A percentile compares a stretch with the other conserved stretches of the same genome.
Evolutionary conservation across 2,888 invertebrate species (phyloP).

Genomic region (Sinodicranocentrus sp.): DNA sequence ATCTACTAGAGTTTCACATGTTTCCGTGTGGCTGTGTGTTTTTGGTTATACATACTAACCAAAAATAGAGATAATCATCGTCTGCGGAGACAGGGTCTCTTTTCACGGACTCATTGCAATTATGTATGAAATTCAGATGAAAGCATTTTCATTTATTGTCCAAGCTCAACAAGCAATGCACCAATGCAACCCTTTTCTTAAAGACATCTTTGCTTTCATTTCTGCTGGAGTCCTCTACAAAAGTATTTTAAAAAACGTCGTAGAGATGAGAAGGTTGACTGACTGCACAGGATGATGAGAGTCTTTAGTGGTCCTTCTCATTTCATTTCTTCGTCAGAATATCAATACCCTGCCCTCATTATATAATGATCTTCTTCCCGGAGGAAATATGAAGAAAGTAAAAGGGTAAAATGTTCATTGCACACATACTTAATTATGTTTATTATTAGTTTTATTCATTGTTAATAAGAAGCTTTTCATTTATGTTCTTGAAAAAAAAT

Average conservation of each 20-base stretch:
- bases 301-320: not conserved
- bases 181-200: conserved; percentile 45
- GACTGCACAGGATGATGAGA: not conserved
- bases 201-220: conserved; percentile 1
- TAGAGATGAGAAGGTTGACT: not conserved
- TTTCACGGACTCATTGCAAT: not conserved
- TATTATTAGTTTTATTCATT: no score
- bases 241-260: not conserved
- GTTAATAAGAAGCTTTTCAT: no score
- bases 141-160: conserved; percentile 17
- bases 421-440: not conserved
- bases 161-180: not conserved
- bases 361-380: conserved; percentile 48
- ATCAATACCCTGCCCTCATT: conserved; percentile 5
- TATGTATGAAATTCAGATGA: not conserved
- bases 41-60: conserved; percentile 30
- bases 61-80: conserved; percentile 43
- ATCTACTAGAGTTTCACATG: conserved; percentile 63
- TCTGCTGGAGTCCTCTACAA: not conserved
- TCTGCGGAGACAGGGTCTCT: no score
- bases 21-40: conserved; percentile 59
- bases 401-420: not conserved
- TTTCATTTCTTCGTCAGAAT: not conserved
- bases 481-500: no score
- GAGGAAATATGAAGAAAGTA: conserved; percentile 30